Evolutionary conservation across 2,888 invertebrate genomes (phyloP), one percentile per base, ranked within the genome.

Genomic region (Halictus quadricinctus): DNA sequence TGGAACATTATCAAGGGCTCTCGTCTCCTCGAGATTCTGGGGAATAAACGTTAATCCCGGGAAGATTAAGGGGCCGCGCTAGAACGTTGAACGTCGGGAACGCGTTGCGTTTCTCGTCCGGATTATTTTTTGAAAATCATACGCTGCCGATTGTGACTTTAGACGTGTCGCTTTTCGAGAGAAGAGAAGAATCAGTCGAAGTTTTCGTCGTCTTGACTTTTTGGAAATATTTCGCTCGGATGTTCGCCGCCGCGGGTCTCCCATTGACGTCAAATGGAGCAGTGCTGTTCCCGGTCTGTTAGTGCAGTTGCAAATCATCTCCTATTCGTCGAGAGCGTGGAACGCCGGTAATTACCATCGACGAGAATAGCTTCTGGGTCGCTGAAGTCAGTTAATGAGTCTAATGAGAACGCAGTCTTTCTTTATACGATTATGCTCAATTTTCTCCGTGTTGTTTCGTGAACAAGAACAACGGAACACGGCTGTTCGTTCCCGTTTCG

Each of bases 331-430:
- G 54, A n/a, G 70, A 18, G 72, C 54, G 29, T 15, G 12, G 29
- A 81, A 46, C 83, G 29, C 25, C 25, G 36, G 50, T 81, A 81
- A 81, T 83, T 83, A 81, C 72, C 64, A 81, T 72, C 64, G 48
- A 64, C 43, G 60, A 64, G 75, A 64, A 82, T 58, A 60, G 43
- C 60, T 81, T 81, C 82, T 81, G 64, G 41, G 60, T 72, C 72
- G 83, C 29, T 25, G 64, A 76, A 70, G 74, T 48, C 80, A 41
- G 80, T 69, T 82, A 80, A 82, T 74, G 81, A 73, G 75, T 43
- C 75, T 80, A 83, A 83, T 83, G 80, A 75, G 81, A 64, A 80
- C 54, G 81, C 75, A 46, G n/a, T 36, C 29, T 64, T 81, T 81
- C 81, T 64, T 72, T 36, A 50, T 48, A 64, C 25, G 50, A 76